phyloP scores from a whole-genome alignment of 2,113 vertebrate species.

The Microtus pennsylvanicus region DNA sequence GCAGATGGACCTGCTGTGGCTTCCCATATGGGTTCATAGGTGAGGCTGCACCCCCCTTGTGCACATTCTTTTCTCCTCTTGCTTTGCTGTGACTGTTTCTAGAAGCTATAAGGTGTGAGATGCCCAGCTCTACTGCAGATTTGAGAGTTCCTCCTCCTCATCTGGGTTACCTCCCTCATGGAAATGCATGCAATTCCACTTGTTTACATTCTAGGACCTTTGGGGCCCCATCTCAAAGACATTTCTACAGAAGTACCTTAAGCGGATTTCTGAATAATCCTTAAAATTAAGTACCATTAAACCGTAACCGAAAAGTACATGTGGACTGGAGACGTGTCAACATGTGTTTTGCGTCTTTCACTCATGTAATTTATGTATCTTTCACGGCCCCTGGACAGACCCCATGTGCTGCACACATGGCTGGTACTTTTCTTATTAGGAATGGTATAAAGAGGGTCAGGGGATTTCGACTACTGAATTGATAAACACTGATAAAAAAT shows the following conservation, averaged over 20 bases:
- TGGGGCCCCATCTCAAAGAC: conserved; percentile 10
- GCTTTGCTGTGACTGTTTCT: conserved; percentile 43
- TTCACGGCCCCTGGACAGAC: conserved; percentile 77
- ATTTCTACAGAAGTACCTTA: conserved; percentile 54
- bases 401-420: conserved; percentile 88
- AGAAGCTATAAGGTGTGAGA: conserved; percentile 34
- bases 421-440: conserved; percentile 83
- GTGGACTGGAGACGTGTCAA: conserved; percentile 80
- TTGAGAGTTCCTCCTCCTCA: background rate
- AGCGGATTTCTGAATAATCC: conserved; percentile 62
- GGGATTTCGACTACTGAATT: conserved; percentile 78
- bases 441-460: conserved; percentile 78
- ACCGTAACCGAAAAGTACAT: conserved; percentile 79
- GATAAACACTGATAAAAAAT: conserved; percentile 81
- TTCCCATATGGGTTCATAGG: conserved; percentile 29
- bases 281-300: conserved; percentile 79
- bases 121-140: background rate
- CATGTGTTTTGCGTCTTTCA: conserved; percentile 86
- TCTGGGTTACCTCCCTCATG: background rate
- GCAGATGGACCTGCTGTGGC: conserved; percentile 69
- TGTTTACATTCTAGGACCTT: conserved; percentile 25
- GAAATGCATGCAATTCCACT: conserved; percentile 27
- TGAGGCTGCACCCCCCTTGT: background rate
- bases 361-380: conserved; percentile 87
- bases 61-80: conserved; percentile 20